Evolutionary conservation across 2,113 vertebrate genomes (phyloP), one percentile per base, ranked within the genome.

Genomic region (Andinoacara biseriatus): DNA sequence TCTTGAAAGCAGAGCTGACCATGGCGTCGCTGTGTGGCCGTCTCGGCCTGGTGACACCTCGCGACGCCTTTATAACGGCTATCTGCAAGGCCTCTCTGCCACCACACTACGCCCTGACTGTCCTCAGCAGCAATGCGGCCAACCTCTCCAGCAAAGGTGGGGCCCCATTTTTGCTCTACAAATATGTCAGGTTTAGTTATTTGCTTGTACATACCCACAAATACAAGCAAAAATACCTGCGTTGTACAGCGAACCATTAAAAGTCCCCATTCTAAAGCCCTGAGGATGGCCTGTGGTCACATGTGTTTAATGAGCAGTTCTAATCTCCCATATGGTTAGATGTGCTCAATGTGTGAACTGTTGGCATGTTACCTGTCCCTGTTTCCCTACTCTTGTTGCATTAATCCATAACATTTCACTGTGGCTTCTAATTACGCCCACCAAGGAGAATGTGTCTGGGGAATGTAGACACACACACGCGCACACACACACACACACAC

Each of bases 1-100:
- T 99, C 95, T 95, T 99, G 79, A 99, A 99, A 95, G 98, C 98
- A 15, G 98, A 99, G 93, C 49, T 99, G 92, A 98, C 97, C 33
- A 97, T 99, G 98, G 97, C 98, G 78, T 96, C 97, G 29, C 96
- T 99, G 77, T 99, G 98, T 90, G 98, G 98, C 69, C 97, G 96
- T 54, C 91, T 99, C 24, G 96, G 96, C 77, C 95, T 99, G 86
- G 97, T 99, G 82, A 99, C 98, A 3, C 98, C 98, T 22, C 97
- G 98, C 40, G 98, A 99, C 79, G 98, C 98, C 82, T 99, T 99
- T 94, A 99, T 99, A 90, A 99, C 98, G 2, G 98, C 98, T 67
- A 96, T 99, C 94, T 99, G 98, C 95, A 99, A 99, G 94, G 97
- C 98, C 26, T 99, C 98, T 11, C 95, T 99, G 82, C 98, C 98